A percentile compares a stretch with the other conserved stretches of the same genome.
phyloP scores from a whole-genome alignment of 2,113 vertebrate species.

The Tachycineta bicolor region DNA sequence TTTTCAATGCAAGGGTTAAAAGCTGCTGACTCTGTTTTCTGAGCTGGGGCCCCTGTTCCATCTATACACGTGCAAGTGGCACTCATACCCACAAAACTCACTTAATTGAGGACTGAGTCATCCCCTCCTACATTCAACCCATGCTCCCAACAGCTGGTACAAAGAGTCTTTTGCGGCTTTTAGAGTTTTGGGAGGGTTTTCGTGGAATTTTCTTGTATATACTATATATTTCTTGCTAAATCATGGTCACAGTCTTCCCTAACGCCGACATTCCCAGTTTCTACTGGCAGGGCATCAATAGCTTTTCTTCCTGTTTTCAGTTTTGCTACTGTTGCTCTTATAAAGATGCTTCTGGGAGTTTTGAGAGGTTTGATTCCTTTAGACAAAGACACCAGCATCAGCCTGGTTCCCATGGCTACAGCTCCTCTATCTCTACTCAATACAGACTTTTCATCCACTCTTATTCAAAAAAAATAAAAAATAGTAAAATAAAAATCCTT shows the following conservation, averaged over 20 bases:
- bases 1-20: background rate
- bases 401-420: slow-evolving; percentile 57
- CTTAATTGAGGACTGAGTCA: slow-evolving; percentile 38
- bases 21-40: background rate
- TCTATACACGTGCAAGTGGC: background rate
- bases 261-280: background rate
- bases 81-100: background rate
- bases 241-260: background rate
- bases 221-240: background rate
- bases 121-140: slow-evolving; percentile 7
- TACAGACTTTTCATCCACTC: background rate
- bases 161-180: background rate
- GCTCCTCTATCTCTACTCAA: background rate
- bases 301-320: background rate
- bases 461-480: background rate
- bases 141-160: background rate
- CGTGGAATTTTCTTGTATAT: background rate
- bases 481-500: background rate
- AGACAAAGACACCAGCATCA: slow-evolving; percentile 16
- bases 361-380: slow-evolving; percentile 8
- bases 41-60: background rate
- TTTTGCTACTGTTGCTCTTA: background rate
- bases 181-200: background rate
- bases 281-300: background rate
- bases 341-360: slow-evolving; percentile 16